A percentile compares a stretch with the other conserved stretches of the same genome.
Conservation (phyloP, 2,113 vertebrate genomes). For the Etia nguti region DNA sequence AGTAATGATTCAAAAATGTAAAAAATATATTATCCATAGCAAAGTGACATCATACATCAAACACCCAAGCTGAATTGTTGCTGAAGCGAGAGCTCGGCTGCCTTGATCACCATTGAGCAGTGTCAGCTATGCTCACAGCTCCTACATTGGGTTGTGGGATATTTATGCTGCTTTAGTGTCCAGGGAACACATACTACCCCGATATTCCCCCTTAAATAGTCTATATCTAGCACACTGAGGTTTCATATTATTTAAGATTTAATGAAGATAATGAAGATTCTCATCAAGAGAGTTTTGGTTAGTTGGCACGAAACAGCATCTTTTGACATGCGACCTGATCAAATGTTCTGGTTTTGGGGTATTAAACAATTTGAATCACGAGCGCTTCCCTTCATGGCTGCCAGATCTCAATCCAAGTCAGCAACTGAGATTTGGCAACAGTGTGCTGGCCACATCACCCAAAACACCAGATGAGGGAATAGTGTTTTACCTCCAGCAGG, state of each 20-base stretch:
- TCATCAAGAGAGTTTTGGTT: not conserved
- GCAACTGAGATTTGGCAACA: not conserved
- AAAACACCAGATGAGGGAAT: not conserved
- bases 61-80: not conserved
- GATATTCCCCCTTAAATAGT: not conserved
- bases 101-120: not conserved
- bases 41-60: not conserved
- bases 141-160: not conserved
- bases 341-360: not conserved
- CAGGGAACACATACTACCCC: not conserved
- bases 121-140: not conserved
- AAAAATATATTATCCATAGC: not conserved
- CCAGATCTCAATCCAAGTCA: not conserved
- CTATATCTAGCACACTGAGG: not conserved
- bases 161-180: not conserved
- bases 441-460: not conserved
- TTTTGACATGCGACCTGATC: not conserved
- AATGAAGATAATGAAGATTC: not conserved
- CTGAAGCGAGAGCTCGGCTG: not conserved
- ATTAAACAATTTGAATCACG: not conserved
- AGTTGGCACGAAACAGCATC: not conserved
- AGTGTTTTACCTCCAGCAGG: not conserved
- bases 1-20: not conserved
- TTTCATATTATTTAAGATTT: not conserved
- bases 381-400: not conserved